Evolutionary conservation across 2,113 vertebrate species (phyloP).

Genomic region (Apeltes quadracus): DNA sequence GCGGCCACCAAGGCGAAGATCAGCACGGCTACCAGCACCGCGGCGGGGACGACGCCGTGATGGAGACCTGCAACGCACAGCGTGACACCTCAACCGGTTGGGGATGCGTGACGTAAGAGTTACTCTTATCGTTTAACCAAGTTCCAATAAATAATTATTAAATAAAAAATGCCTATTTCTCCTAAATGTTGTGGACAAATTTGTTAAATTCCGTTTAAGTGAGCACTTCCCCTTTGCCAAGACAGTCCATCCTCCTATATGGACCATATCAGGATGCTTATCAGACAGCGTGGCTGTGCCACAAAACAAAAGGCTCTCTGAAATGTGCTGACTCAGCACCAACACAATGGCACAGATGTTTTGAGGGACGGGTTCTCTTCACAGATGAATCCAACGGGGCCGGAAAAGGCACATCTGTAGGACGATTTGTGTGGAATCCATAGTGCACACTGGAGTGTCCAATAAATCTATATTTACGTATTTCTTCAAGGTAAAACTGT

Average conservation of each 20-base stretch:
- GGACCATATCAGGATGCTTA: background rate
- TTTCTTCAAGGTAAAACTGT: background rate
- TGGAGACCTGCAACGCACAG: constrained; percentile 81
- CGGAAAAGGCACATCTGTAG: background rate
- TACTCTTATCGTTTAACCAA: background rate
- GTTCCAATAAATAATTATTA: background rate
- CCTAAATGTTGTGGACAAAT: background rate
- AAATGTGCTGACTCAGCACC: background rate
- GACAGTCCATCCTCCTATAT: background rate
- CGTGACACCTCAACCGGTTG: background rate
- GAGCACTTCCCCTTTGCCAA: background rate
- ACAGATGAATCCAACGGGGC: background rate
- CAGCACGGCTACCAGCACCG: constrained; percentile 80
- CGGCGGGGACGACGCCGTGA: constrained; percentile 74
- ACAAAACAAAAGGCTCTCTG: background rate
- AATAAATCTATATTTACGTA: background rate
- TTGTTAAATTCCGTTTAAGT: background rate
- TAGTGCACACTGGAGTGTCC: background rate
- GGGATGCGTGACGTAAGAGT: background rate
- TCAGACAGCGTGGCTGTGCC: background rate
- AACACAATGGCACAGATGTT: background rate
- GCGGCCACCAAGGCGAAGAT: constrained; percentile 78
- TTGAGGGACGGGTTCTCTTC: background rate
- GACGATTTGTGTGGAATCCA: background rate
- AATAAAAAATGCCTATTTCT: background rate